Base-by-base conservation (phyloP, 2,113 vertebrate species). In the Atrichornis clamosus region DNA sequence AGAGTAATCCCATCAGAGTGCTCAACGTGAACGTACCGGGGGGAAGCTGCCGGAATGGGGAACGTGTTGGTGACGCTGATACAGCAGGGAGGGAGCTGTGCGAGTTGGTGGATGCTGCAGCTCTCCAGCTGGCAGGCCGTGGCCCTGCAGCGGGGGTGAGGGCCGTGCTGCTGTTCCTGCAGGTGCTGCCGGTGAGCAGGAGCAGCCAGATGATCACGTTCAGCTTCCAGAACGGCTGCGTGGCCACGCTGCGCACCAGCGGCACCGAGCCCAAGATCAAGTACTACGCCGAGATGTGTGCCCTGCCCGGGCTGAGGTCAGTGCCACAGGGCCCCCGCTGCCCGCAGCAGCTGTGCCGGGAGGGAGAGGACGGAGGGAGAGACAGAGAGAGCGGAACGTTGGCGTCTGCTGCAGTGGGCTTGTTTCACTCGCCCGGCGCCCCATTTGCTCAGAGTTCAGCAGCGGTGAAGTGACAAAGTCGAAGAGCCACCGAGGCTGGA, bases 191-290 rank as follows among this genome's bases (percentile, higher is more conserved):
- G 1, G 95, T 98, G 90, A 98, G 98, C 39, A 99, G 97, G 97
- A 99, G 90, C 97, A 98, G 99, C 93, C 99, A 99, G 83, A 99
- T 99, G 99, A 98, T 99, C 95, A 99, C 99, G 23, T 99, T 99
- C 90, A 98, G 97, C 0, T 98, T 99, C 62, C 98, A 99, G 93
- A 99, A 99, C 8, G 99, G 98, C 39, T 98, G 99, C 12, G 98
- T 99, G 55, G 99, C 99, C 77, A 99, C 99, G 16, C 98, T 99
- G 49, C 97, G 99, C 74, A 98, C 98, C 6, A 99, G 99, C 5
- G 99, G 99, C 33, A 99, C 99, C 1, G 99, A 99, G 88, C 99
- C 99, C 47, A 99, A 99, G 98, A 99, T 99, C 96, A 99, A 99
- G 76, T 99, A 98, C 94, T 99, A 99, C 33, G 98, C 99, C 0